A percentile compares a stretch with the other conserved stretches of the same genome.
Conservation (phyloP, 2,888 invertebrate species). For the Creontiades dilutus region DNA sequence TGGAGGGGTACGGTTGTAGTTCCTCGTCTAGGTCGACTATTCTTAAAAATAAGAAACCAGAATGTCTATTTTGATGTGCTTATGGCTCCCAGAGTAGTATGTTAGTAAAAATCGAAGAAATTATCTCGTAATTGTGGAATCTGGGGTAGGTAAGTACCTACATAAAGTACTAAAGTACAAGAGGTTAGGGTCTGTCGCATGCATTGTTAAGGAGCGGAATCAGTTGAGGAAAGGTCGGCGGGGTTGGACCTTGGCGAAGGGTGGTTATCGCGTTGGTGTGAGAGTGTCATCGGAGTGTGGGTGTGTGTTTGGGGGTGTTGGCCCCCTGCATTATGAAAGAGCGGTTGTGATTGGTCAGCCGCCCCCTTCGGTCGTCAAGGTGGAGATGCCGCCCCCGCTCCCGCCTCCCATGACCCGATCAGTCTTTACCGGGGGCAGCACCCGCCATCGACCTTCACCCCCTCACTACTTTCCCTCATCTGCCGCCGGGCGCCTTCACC, state of each 20-base stretch:
- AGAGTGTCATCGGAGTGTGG: background rate
- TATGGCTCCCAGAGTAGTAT: background rate
- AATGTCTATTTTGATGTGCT: too few species aligned
- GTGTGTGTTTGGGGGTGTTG: constrained; percentile 8
- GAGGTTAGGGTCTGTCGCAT: constrained; percentile 41
- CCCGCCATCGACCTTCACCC: constrained; percentile 21
- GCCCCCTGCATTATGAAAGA: constrained; percentile 53
- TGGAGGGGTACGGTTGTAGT: too few species aligned
- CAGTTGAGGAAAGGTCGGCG: constrained; percentile 37
- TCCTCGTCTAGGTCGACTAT: too few species aligned
- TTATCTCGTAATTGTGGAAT: background rate
- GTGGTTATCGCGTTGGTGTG: background rate
- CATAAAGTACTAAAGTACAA: constrained; percentile 18
- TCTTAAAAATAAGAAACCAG: too few species aligned
- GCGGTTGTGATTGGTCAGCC: constrained; percentile 65
- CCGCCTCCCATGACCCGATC: background rate
- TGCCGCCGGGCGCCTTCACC: background rate
- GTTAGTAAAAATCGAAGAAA: background rate
- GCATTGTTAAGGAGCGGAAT: constrained; percentile 53
- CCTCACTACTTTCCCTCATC: background rate
- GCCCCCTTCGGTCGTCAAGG: constrained; percentile 44
- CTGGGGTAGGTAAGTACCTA: background rate
- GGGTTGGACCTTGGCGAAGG: background rate
- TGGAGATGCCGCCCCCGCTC: constrained; percentile 16
- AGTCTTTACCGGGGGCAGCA: constrained; percentile 17